Conservation (phyloP, 2,113 vertebrate genomes). For the Chiloscyllium plagiosum region DNA sequence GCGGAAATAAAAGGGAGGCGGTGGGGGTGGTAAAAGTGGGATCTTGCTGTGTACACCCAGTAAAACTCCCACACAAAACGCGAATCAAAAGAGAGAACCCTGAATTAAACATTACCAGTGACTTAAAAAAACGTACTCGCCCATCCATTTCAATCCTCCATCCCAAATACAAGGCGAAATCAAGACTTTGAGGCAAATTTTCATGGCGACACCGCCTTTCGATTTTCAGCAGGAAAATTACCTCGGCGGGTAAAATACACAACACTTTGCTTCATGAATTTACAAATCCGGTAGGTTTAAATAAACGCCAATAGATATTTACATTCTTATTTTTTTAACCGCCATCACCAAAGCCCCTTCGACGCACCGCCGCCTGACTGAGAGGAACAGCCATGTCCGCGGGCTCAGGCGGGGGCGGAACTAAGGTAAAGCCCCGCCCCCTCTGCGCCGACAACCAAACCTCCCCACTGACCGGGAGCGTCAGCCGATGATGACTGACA, state of each 20-base stretch:
- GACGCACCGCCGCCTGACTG: not conserved
- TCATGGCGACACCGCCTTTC: constrained; percentile 6
- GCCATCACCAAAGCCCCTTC: not conserved
- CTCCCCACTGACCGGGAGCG: not conserved
- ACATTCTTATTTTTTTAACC: not conserved
- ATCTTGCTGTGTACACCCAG: not conserved
- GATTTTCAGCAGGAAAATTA: not conserved
- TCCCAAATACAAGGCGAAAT: not conserved
- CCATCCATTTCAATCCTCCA: not conserved
- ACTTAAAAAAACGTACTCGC: not conserved
- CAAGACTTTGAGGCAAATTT: not conserved
- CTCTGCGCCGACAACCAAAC: not conserved
- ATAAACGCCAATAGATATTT: not conserved
- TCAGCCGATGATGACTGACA: not conserved
- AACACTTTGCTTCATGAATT: not conserved
- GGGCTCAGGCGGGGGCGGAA: not conserved
- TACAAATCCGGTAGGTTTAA: not conserved
- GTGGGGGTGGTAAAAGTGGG: not conserved
- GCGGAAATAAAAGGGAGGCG: constrained; percentile 41
- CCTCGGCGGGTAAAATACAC: not conserved
- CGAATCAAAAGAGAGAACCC: not conserved
- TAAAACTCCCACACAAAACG: not conserved
- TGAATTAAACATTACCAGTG: not conserved
- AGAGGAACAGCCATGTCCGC: not conserved
- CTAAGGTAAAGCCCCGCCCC: not conserved